phyloP scores from a whole-genome alignment of 2,113 vertebrate genomes.

The Halcyon senegalensis region DNA sequence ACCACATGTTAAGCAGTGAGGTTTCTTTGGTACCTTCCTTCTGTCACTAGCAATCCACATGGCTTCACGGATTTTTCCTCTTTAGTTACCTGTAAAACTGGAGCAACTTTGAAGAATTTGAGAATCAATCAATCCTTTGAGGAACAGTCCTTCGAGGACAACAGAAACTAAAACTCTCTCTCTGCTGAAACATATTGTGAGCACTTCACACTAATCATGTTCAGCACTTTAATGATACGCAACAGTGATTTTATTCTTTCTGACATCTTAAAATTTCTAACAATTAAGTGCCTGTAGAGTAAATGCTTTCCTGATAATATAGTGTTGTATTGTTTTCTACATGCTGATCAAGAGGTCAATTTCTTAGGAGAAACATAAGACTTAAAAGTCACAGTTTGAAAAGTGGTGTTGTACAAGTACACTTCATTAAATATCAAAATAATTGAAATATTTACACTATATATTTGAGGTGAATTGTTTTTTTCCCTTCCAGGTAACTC shows the following conservation, averaged over 20 bases:
- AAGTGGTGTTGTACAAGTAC: background rate
- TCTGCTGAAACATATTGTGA: background rate
- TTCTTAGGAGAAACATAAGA: background rate
- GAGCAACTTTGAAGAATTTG: background rate
- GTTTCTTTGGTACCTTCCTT: background rate
- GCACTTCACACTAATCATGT: background rate
- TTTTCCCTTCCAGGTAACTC: slow-evolving; percentile 84
- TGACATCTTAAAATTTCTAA: background rate
- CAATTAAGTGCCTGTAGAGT: background rate
- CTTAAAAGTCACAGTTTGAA: background rate
- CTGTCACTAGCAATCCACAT: background rate
- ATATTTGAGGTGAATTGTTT: background rate
- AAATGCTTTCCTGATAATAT: background rate
- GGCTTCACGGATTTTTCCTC: background rate
- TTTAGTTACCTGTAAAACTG: background rate
- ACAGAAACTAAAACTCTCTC: background rate
- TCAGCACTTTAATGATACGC: background rate
- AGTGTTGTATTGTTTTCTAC: background rate
- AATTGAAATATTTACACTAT: background rate
- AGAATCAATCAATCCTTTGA: background rate
- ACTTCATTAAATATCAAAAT: background rate
- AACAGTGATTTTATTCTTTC: background rate
- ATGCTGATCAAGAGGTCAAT: background rate
- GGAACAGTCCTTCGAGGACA: background rate
- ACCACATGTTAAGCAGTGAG: background rate